Conservation (phyloP, 2,797 vertebrate genomes). For the Apodemus agrarius region DNA sequence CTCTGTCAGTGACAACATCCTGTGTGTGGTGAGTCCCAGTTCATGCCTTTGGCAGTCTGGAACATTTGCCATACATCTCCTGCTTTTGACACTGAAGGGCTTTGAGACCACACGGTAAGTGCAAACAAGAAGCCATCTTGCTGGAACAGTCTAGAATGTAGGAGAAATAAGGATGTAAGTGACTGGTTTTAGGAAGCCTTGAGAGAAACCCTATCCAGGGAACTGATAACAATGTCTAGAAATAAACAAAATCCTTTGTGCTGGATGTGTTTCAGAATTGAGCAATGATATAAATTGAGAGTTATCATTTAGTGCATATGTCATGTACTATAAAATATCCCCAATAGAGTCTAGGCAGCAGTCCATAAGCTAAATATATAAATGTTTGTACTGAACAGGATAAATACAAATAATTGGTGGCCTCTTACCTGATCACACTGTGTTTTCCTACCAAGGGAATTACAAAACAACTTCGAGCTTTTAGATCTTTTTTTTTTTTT, state of each 20-base stretch:
- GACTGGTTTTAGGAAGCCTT: not conserved
- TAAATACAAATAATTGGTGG: constrained; percentile 45
- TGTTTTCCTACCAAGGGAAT: constrained; percentile 55
- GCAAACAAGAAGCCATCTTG: not conserved
- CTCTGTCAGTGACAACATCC: not conserved
- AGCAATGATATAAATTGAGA: constrained; percentile 54
- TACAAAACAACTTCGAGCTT: constrained; percentile 25
- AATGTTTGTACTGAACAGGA: constrained; percentile 24
- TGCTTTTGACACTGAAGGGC: not conserved
- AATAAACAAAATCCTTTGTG: not conserved
- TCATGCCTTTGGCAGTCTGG: not conserved
- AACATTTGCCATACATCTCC: not conserved
- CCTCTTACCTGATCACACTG: not conserved
- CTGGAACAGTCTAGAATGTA: not conserved
- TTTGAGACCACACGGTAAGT: not conserved
- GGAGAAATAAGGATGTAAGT: not conserved
- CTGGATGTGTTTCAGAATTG: not conserved
- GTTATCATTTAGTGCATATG: constrained; percentile 7
- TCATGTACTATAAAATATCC: not conserved
- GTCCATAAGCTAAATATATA: constrained; percentile 42
- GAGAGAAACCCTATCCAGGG: not conserved
- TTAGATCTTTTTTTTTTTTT: not conserved
- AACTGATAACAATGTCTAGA: not conserved
- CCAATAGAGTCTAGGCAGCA: not conserved
- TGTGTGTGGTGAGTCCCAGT: not conserved